These are phyloP conservation scores for Caenorhabditis virilis DNA, from an alignment of 2,888 invertebrate genomes.

Conservation along the genomic window DNA sequence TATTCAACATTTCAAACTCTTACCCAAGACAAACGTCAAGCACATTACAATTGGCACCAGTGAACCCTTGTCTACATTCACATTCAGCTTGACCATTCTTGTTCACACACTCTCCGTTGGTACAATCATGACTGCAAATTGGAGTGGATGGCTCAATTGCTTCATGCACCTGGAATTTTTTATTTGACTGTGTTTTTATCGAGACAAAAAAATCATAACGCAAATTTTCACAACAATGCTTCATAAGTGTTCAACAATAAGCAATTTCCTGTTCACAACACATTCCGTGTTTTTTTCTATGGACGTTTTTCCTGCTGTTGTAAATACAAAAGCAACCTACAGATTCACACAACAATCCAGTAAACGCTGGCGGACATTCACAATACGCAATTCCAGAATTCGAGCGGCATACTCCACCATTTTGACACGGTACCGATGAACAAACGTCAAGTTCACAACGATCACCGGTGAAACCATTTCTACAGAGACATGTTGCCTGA, in stretches of 20 bases:
- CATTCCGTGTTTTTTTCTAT: too few relatives aligned
- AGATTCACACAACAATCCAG: slow-evolving; percentile 56
- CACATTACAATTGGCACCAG: slow-evolving; percentile 64
- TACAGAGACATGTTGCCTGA: slow-evolving; percentile 58
- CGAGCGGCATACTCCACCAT: slow-evolving; percentile 49
- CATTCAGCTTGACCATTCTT: slow-evolving; percentile 39
- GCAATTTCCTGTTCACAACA: too few relatives aligned
- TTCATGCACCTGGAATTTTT: slow-evolving; percentile 9
- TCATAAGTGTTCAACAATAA: too few relatives aligned
- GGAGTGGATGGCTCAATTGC: slow-evolving; percentile 10
- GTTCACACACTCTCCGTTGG: slow-evolving; percentile 47
- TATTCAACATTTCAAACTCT: too few relatives aligned
- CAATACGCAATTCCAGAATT: slow-evolving; percentile 53
- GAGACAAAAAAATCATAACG: not conserved
- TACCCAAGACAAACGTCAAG: slow-evolving; percentile 62
- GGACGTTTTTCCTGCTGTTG: too few relatives aligned
- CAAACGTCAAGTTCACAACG: slow-evolving; percentile 60
- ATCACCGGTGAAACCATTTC: slow-evolving; percentile 55
- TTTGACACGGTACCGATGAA: slow-evolving; percentile 53
- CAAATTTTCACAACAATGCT: too few relatives aligned
- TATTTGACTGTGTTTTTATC: too few relatives aligned
- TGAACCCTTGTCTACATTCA: slow-evolving; percentile 61
- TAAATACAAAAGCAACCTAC: too few relatives aligned
- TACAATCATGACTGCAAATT: slow-evolving; percentile 44
- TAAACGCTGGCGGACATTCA: slow-evolving; percentile 51